Evolutionary conservation across 2,888 invertebrate genomes (phyloP), one percentile per base, ranked within the genome.

Genomic region (Criorhina ranunculi): DNA sequence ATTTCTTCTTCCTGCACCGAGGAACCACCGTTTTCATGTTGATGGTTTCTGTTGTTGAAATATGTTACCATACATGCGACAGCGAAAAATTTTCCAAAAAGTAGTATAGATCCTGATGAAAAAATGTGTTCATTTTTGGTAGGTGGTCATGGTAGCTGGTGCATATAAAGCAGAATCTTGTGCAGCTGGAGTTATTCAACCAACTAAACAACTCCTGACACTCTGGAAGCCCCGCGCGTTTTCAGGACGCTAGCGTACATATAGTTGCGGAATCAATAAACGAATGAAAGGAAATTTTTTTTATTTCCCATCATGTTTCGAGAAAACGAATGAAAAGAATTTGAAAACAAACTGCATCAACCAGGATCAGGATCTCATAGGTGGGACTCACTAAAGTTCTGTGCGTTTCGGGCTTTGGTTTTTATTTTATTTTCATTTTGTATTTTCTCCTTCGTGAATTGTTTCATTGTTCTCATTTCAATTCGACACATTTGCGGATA

Each of bases 381-480:
- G 37, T 37, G 57, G 59, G 40, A 57, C 55, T 57, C 29, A 31
- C 29, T 49, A 15, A 66, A 60, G 44, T 51, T 60, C 40, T 15
- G n/a, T 59, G 37, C 59, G 66, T 75, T 57, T 57, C 8, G 42
- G 24, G 24, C 4, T 44, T 37, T 29, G 7, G 49, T 55, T 57
- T 44, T 7, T n/a, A 11, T 33, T 59, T 49, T 46, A 9, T 59
- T 59, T 49, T 8, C 12, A n/a, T n/a, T n/a, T n/a, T n/a, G n/a
- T n/a, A n/a, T 35, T 37, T 53, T 12, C 15, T 24, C 19, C 17
- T 6, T 24, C 15, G 59, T 24, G 57, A 83, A 66, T 83, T 51
- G 78, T 57, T 73, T 75, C 37, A 70, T 75, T 79, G 79, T 85
- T 79, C 69, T 40, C 40, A 73, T 66, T 76, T 55, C 46, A 85